A percentile compares a stretch with the other conserved stretches of the same genome.
Conservation (phyloP, 37 sponge, comb jelly and placozoan genomes). For the Corticium candelabrum region DNA sequence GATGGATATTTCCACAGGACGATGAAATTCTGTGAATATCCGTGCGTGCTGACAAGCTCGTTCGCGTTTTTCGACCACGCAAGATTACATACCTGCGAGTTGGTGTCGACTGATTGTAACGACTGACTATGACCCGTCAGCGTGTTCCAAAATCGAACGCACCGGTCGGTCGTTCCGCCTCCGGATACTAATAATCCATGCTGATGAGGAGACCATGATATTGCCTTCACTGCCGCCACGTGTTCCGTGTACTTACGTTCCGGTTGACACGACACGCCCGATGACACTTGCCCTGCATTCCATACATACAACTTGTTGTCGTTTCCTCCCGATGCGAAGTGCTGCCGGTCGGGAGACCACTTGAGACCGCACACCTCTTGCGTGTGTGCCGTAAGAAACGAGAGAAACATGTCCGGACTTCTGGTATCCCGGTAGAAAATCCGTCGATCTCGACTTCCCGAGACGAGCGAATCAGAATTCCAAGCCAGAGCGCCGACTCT, state of each 20-base stretch:
- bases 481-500: conserved; percentile 25
- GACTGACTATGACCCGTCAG: conserved; percentile 14
- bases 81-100: conserved; percentile 21
- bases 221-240: conserved; percentile 89
- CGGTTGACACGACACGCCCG: conserved; percentile 31
- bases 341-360: conserved; percentile 34
- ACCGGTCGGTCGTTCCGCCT: conserved; percentile 35
- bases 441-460: conserved; percentile 22
- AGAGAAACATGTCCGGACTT: conserved; percentile 8
- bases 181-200: conserved; percentile 32
- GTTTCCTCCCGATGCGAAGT: conserved; percentile 32
- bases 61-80: conserved; percentile 29
- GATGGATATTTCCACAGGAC: conserved; percentile 36
- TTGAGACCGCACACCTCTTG: conserved; percentile 45
- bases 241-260: conserved; percentile 66
- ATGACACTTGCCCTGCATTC: conserved; percentile 31
- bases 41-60: conserved; percentile 35
- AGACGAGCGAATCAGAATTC: conserved; percentile 21
- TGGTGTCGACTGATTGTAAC: neutral
- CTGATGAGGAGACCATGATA: conserved; percentile 97
- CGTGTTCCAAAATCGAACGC: conserved; percentile 33
- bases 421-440: conserved; percentile 61
- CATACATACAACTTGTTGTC: conserved; percentile 21
- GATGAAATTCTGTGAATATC: conserved; percentile 29
- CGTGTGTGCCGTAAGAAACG: conserved; percentile 28